Evolutionary conservation across 2,113 vertebrate species (phyloP).

Genomic region (Tachycineta bicolor): DNA sequence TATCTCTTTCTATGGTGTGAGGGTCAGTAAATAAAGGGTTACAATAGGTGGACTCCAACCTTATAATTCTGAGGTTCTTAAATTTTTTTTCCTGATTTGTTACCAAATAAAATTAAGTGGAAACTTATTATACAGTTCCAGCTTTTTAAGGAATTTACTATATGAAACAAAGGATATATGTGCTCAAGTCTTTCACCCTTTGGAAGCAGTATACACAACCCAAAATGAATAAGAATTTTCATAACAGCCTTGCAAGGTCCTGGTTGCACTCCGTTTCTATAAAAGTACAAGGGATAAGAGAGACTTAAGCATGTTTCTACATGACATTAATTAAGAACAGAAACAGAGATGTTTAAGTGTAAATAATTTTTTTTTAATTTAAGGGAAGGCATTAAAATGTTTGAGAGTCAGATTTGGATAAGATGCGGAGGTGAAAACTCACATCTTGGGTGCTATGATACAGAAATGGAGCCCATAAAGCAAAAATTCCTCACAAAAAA

Average conservation of each 20-base stretch:
- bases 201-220: background rate
- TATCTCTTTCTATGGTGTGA: constrained; percentile 65
- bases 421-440: background rate
- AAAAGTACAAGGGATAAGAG: background rate
- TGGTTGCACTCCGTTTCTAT: background rate
- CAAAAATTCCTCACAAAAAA: background rate
- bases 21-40: constrained; percentile 63
- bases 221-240: background rate
- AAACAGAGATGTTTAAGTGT: background rate
- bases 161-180: background rate
- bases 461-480: background rate
- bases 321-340: background rate
- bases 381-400: background rate
- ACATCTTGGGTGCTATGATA: background rate
- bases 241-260: background rate
- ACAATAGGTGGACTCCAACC: constrained; percentile 67
- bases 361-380: background rate
- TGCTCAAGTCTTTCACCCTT: background rate
- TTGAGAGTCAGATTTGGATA: background rate
- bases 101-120: constrained; percentile 55
- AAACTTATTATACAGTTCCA: background rate
- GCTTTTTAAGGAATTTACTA: background rate
- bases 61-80: constrained; percentile 50
- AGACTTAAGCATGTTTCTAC: background rate
- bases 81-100: constrained; percentile 60